phyloP scores from a whole-genome alignment of 2,113 vertebrate species.

The Phalacrocorax aristotelis region DNA sequence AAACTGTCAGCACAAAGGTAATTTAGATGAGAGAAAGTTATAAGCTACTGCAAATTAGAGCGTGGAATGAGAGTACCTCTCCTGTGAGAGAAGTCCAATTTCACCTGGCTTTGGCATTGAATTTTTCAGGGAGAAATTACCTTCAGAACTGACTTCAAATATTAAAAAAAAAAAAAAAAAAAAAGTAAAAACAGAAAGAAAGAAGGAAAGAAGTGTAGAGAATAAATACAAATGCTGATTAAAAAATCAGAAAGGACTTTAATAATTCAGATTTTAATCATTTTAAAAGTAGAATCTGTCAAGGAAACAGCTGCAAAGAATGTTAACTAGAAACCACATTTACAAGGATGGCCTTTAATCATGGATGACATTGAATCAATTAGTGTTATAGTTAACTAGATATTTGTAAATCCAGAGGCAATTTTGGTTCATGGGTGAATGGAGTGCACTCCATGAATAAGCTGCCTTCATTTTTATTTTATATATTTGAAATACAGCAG shows the following conservation, averaged over 20 bases:
- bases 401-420: conserved; percentile 15
- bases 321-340: not conserved
- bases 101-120: not conserved
- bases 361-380: not conserved
- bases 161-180: not conserved
- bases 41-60: not conserved
- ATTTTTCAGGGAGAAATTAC: conserved; percentile 4
- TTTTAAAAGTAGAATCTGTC: not conserved
- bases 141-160: not conserved
- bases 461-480: not conserved
- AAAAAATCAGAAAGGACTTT: not conserved
- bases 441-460: not conserved
- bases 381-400: not conserved
- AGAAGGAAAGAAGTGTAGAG: not conserved
- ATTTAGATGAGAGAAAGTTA: not conserved
- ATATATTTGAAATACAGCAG: not conserved
- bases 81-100: not conserved
- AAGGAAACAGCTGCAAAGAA: not conserved
- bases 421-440: not conserved
- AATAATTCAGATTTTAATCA: not conserved
- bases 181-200: too few relatives aligned
- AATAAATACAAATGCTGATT: not conserved
- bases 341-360: not conserved
- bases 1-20: conserved; percentile 7
- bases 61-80: not conserved